A percentile compares a stretch with the other conserved stretches of the same genome.
These are phyloP conservation scores for Eupithecia tripunctaria DNA, from an alignment of 2,888 invertebrate species.

Conservation along the genomic window DNA sequence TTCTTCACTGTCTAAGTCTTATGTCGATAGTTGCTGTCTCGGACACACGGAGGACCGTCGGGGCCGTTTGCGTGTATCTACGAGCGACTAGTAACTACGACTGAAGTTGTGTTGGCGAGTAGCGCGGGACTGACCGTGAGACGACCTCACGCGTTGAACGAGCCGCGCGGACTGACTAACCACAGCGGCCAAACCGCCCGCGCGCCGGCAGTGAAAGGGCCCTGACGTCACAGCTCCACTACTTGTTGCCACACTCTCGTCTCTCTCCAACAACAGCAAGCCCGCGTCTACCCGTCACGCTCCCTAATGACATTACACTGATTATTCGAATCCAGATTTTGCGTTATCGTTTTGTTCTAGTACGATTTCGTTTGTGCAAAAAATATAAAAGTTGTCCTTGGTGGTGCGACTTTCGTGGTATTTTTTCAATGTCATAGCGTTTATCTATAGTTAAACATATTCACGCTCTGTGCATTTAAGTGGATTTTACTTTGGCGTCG, in stretches of 20 bases:
- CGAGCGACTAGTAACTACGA: constrained; percentile 55
- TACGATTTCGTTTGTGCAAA: constrained; percentile 46
- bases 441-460: not conserved
- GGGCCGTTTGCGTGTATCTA: constrained; percentile 66
- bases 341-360: constrained; percentile 55
- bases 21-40: constrained; percentile 27
- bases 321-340: constrained; percentile 57
- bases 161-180: constrained; percentile 80
- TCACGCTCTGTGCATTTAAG: not conserved
- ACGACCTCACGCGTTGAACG: constrained; percentile 79
- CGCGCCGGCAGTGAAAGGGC: constrained; percentile 79
- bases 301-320: constrained; percentile 64
- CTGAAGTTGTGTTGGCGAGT: constrained; percentile 58
- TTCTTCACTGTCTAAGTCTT: constrained; percentile 25
- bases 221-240: constrained; percentile 83
- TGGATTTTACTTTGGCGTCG: constrained; percentile 16
- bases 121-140: constrained; percentile 70
- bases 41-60: constrained; percentile 69
- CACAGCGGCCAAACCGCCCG: constrained; percentile 45
- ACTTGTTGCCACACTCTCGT: constrained; percentile 78
- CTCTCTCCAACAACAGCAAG: constrained; percentile 53
- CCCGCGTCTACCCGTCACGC: constrained; percentile 65
- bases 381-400: constrained; percentile 44
- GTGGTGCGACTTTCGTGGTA: constrained; percentile 28
- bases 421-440: constrained; percentile 28